Evolutionary conservation across 2,113 vertebrate species (phyloP), one percentile per base, ranked within the genome.

Genomic region (Tenebrosternarchus preto): DNA sequence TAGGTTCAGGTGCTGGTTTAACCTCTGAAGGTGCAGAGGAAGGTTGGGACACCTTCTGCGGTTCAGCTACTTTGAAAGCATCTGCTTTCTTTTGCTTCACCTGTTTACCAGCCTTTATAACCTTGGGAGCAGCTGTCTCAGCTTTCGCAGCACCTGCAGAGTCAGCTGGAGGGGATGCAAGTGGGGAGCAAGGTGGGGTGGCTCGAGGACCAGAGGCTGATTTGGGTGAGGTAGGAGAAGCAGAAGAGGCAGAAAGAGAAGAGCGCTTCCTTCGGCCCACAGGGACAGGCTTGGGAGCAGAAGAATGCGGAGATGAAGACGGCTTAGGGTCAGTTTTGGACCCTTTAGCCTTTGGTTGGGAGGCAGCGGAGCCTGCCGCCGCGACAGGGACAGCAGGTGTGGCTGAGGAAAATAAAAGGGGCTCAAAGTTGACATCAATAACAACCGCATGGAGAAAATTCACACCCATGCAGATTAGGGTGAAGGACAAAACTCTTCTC

Each of bases 31-130:
- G 60, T 70, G 9, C 80, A 33, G 72, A 19, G 12, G 15, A 66
- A 55, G 79, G 19, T 46, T 36, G 66, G 5, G 63, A 63, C 50
- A 57, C 55, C 53, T 70, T 50, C 59, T 78, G 7, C 55, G 55
- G 55, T 76, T 85, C 76, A 31, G 70, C 57, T 83, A 88, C 80
- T 17, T 86, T 82, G 86, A 93, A 93, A 24, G 46, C 80, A 77
- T 91, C 90, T 61, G 50, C 83, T 83, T 92, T 92, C 76, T 88
- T 91, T 74, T 77, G 2, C 80, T 91, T 93, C 72, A 82, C 90
- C 78, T 92, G 91, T 88, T 94, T 94, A 19, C 91, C 89, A 87
- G 90, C 92, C 76, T 93, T 93, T 12, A 94, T 88, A 82, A 94
- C 90, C 81, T 92, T 94, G 6, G 93, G 90, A 85, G 81, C 83